Conservation (phyloP, 2,888 invertebrate species). For the Hypomecis punctinalis region DNA sequence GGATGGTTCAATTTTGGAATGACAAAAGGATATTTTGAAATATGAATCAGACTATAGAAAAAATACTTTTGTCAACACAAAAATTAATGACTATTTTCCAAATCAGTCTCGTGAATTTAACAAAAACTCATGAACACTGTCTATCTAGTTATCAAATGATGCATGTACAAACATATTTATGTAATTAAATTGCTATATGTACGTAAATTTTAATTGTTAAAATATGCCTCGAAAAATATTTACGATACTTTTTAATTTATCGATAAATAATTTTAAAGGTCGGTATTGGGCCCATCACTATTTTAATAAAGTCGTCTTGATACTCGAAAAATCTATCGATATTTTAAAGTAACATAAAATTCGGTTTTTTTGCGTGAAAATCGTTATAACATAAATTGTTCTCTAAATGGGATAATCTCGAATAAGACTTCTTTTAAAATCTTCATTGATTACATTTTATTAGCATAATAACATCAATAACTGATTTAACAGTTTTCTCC, state of each 20-base stretch:
- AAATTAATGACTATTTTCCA: too few relatives aligned
- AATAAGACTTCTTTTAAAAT: too few relatives aligned
- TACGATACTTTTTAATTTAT: constrained; percentile 7
- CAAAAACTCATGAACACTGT: too few relatives aligned
- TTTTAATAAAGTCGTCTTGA: neutral
- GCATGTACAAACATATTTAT: constrained; percentile 37
- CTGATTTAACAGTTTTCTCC: too few relatives aligned
- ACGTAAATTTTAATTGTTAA: constrained; percentile 13
- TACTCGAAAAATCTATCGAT: neutral
- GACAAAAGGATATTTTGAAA: neutral
- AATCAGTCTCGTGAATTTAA: neutral
- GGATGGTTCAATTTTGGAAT: neutral
- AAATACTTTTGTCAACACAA: neutral
- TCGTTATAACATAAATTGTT: too few relatives aligned
- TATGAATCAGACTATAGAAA: neutral
- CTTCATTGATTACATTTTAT: too few relatives aligned
- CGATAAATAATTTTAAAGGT: constrained; percentile 1
- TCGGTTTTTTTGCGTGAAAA: too few relatives aligned
- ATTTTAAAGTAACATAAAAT: neutral
- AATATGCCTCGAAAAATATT: constrained; percentile 21
- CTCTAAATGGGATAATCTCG: too few relatives aligned
- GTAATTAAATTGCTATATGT: constrained; percentile 25
- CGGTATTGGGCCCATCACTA: constrained; percentile 18
- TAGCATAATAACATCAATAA: too few relatives aligned
- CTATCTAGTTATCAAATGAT: constrained; percentile 23